Evolutionary conservation across 2,797 vertebrate species (phyloP), one percentile per base, ranked within the genome.

Genomic region (Notamacropus eugenii): DNA sequence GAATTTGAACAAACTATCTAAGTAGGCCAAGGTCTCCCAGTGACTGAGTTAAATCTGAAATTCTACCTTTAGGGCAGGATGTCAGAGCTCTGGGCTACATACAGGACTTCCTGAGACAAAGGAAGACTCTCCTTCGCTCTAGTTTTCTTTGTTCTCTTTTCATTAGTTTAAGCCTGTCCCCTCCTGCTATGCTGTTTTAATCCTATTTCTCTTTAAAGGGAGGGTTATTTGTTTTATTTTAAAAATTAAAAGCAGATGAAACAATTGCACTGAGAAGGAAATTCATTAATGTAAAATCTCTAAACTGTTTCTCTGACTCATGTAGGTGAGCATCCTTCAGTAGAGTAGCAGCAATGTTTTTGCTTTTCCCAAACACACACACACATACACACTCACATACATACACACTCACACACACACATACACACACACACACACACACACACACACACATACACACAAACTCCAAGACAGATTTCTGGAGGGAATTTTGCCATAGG

Each of bases 141-240:
- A 94, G 94, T 96, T 97, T 98, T 95, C 95, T 95, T 97, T 92
- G 57, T 93, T 97, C 98, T 92, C 97, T 94, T 97, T 98, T 46
- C 97, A 50, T 97, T 97, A 92, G 96, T 96, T 98, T 98, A 97
- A 98, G 98, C 97, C 96, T 98, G 96, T 95, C 59, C 40, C 52
- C 97, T 98, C 97, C 96, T 97, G 96, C 98, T 98, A 96, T 97
- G 97, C 97, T 97, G 12, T 94, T 97, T 98, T 96, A 90, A 95
- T 96, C 97, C 97, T 96, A 94, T 90, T 96, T 92, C 16, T 93
- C 54, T 34, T 34, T 59, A 97, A 96, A 95, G 52, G 95, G 92
- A 93, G 91, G 90, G 67, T 11, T 74, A 55, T 12, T 57, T 54
- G 56, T 62, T 94, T 62, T 55, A 6, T 0, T 54, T 95, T 95